These are phyloP conservation scores for Tetranychus truncatus DNA, from an alignment of 2,888 invertebrate species.

Conservation along the genomic window DNA sequence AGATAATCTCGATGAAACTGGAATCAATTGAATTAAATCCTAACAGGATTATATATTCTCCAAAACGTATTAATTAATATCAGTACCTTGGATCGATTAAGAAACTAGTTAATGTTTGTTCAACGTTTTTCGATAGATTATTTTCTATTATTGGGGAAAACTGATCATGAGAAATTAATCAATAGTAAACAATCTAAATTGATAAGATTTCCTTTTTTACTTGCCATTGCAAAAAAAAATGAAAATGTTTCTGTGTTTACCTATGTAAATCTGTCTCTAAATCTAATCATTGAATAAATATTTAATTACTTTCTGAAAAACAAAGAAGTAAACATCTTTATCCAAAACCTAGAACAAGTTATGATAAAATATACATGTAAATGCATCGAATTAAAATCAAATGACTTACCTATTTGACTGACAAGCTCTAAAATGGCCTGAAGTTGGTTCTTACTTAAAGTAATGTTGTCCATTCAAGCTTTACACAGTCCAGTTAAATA, in stretches of 20 bases:
- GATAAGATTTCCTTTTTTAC: background rate
- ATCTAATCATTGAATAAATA: background rate
- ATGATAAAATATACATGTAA: too few species aligned
- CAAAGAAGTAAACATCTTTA: too few species aligned
- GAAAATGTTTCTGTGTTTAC: background rate
- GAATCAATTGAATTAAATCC: too few species aligned
- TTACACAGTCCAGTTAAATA: background rate
- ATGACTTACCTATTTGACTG: constrained; percentile 6
- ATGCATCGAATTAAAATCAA: background rate
- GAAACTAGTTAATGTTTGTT: background rate
- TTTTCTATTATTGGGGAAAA: background rate
- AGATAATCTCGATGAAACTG: too few species aligned
- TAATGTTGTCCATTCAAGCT: background rate
- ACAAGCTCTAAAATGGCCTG: constrained; percentile 1
- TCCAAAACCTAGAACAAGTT: too few species aligned
- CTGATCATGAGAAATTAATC: background rate
- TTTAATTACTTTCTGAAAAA: too few species aligned
- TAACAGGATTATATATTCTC: too few species aligned
- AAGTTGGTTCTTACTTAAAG: background rate
- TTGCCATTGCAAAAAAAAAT: background rate
- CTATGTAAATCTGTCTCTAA: background rate
- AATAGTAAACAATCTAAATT: background rate
- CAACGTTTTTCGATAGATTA: background rate
- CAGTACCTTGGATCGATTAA: background rate
- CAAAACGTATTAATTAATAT: too few species aligned